Percentiles rank a stretch among this genome's conserved stretches.
phyloP scores from a whole-genome alignment of 1,140 invertebrate species.

The Sminthurinus signatus region DNA sequence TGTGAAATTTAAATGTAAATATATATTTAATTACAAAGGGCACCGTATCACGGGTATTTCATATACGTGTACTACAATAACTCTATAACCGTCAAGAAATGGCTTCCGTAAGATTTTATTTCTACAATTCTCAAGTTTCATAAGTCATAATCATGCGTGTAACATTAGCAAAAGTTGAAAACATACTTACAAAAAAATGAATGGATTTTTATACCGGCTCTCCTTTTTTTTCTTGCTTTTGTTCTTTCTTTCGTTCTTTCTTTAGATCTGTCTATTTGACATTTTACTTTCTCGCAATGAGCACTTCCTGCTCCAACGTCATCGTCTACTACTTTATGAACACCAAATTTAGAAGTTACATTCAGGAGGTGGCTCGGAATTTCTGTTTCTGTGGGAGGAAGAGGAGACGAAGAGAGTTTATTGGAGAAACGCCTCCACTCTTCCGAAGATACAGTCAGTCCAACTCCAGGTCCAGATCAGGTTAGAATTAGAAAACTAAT shows the following conservation, averaged over 20 bases:
- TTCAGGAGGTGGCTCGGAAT: conserved; percentile 23
- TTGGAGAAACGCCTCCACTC: conserved; percentile 29
- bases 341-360: conserved; percentile 39
- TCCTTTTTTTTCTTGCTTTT: no score
- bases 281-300: conserved; percentile 90
- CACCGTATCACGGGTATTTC: conserved; percentile 82
- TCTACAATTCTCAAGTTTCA: no score
- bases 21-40: no score
- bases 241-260: no score
- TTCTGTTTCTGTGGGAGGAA: conserved; percentile 16
- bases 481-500: no score
- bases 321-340: conserved; percentile 93
- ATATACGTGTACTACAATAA: conserved; percentile 73
- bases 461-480: conserved; percentile 20
- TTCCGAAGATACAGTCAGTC: conserved; percentile 30
- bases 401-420: not conserved
- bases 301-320: conserved; percentile 85
- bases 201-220: no score
- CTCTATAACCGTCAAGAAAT: conserved; percentile 59
- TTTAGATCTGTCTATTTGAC: conserved; percentile 72
- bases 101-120: no score
- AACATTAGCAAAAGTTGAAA: no score
- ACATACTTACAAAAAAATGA: no score
- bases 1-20: no score
- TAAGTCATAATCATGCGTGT: no score